phyloP scores from a whole-genome alignment of 2,797 vertebrate species.

The Enteromius treurensis region DNA sequence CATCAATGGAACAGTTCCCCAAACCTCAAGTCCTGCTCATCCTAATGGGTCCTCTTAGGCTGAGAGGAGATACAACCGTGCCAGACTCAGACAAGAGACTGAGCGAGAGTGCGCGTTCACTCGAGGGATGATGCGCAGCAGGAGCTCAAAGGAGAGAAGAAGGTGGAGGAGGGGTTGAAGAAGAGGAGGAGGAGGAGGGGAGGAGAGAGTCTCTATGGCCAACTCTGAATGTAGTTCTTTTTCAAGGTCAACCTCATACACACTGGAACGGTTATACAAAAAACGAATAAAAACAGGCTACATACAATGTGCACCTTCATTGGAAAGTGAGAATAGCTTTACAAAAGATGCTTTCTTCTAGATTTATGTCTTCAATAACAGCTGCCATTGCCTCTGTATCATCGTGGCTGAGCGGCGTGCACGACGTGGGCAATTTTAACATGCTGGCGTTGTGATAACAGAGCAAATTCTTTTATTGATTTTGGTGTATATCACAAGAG shows the following conservation, averaged over 20 bases:
- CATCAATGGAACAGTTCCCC: constrained; percentile 23
- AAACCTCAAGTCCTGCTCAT: constrained; percentile 32
- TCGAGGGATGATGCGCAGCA: constrained; percentile 55
- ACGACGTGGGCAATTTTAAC: constrained; percentile 64
- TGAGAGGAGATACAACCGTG: constrained; percentile 43
- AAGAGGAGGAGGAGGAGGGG: constrained; percentile 56
- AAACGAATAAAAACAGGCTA: constrained; percentile 22
- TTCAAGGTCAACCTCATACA: constrained; percentile 77
- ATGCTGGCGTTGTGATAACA: constrained; percentile 75
- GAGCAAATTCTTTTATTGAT: constrained; percentile 79
- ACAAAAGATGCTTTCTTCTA: constrained; percentile 66
- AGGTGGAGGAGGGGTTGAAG: constrained; percentile 33
- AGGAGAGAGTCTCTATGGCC: constrained; percentile 61
- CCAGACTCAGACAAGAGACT: constrained; percentile 46
- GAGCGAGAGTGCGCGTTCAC: neutral
- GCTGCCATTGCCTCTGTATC: constrained; percentile 66
- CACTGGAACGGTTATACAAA: constrained; percentile 27
- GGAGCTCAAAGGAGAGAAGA: constrained; percentile 54
- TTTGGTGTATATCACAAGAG: constrained; percentile 63
- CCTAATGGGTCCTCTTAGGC: constrained; percentile 43
- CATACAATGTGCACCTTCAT: constrained; percentile 57
- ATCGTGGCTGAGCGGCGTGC: constrained; percentile 73
- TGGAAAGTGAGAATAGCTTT: constrained; percentile 68
- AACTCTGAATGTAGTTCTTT: constrained; percentile 76
- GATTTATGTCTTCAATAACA: constrained; percentile 67